Conservation (phyloP, 1,140 invertebrate species). For the Dolichoris vasculosae region DNA sequence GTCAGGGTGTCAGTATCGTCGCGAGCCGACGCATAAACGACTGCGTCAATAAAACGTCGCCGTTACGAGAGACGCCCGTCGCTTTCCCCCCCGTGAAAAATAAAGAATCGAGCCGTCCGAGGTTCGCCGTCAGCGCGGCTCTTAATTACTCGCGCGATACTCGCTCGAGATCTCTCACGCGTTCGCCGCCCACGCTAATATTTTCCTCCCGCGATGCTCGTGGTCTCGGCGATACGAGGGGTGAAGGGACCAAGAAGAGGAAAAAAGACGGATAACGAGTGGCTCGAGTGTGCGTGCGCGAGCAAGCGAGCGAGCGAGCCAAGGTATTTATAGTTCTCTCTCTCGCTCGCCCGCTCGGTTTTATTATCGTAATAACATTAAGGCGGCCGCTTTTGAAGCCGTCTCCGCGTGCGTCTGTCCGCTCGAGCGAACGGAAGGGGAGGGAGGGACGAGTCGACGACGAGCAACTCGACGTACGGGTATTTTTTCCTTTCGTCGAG, state of each 20-base stretch:
- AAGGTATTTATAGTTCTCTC: conserved; percentile 65
- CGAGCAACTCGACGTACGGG: conserved; percentile 20
- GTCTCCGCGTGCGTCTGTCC: conserved; percentile 15
- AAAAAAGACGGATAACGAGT: conserved; percentile 3
- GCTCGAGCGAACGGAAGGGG: conserved; percentile 23
- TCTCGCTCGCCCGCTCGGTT: conserved; percentile 64
- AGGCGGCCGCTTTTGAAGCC: conserved; percentile 67
- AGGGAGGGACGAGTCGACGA: conserved; percentile 12
- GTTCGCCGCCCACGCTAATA: conserved; percentile 21
- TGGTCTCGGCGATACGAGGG: neutral
- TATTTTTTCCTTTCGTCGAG: neutral
- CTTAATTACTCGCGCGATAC: conserved; percentile 32
- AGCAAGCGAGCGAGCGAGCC: neutral
- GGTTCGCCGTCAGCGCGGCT: conserved; percentile 14
- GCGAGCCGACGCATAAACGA: neutral
- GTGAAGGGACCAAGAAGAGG: no score
- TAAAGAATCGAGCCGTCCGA: conserved; percentile 21
- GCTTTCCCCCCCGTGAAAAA: neutral
- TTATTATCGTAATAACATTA: conserved; percentile 72
- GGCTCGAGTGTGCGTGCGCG: neutral
- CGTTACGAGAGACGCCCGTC: neutral
- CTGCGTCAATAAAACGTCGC: neutral
- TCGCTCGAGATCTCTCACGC: conserved; percentile 10
- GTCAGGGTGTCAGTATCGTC: neutral
- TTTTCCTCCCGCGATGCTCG: neutral